phyloP scores from a whole-genome alignment of 2,797 vertebrate genomes.

The Nannoperca australis region DNA sequence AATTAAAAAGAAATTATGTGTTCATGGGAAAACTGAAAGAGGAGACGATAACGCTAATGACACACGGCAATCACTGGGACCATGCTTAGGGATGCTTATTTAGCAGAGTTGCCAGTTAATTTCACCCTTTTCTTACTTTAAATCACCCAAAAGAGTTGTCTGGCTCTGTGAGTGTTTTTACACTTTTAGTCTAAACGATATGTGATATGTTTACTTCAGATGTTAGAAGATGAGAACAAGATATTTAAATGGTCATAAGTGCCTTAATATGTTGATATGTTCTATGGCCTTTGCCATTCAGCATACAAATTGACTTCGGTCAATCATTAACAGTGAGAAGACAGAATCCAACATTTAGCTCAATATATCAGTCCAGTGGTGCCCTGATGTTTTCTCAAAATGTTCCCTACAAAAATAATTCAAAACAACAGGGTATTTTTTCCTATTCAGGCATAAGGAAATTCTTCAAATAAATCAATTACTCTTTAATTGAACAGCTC shows the following conservation, averaged over 20 bases:
- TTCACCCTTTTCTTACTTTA: slow-evolving; percentile 32
- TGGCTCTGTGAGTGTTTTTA: slow-evolving; percentile 26
- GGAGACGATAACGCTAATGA: slow-evolving; percentile 50
- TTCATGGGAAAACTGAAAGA: slow-evolving; percentile 39
- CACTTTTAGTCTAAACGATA: slow-evolving; percentile 7
- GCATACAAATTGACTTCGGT: neutral
- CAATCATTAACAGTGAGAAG: neutral
- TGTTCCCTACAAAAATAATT: neutral
- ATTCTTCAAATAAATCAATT: neutral
- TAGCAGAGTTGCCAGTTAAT: slow-evolving; percentile 39
- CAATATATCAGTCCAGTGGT: neutral
- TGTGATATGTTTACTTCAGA: slow-evolving; percentile 27
- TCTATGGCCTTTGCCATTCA: neutral
- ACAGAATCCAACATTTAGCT: neutral
- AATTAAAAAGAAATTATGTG: neutral
- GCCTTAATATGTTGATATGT: slow-evolving; percentile 6
- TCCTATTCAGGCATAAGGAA: neutral
- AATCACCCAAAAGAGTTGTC: slow-evolving; percentile 21
- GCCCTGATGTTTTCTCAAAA: neutral
- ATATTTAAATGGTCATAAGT: slow-evolving; percentile 12
- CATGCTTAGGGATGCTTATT: slow-evolving; percentile 42
- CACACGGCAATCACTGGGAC: slow-evolving; percentile 44
- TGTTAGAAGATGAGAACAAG: slow-evolving; percentile 30
- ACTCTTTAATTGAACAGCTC: neutral
- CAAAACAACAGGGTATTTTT: neutral